Base-by-base conservation (phyloP, 2,113 vertebrate genomes). In the Egretta garzetta region DNA sequence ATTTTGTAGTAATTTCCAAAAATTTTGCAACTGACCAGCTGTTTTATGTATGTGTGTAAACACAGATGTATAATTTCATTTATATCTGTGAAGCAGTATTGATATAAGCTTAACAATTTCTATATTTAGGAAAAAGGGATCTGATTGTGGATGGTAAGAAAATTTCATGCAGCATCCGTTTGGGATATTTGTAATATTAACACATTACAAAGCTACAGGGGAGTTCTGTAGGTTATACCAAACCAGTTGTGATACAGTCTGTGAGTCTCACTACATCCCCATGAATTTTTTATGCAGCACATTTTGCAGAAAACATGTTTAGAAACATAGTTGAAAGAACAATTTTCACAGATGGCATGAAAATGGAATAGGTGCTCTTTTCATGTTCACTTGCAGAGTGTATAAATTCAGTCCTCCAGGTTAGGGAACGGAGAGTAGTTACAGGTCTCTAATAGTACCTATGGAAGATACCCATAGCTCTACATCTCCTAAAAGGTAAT, bases 241-340 rank as follows among this genome's bases (percentile, higher is more conserved):
- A 87, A 60, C 19, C 53, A 86, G n/a, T 76, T 87, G 32, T 80
- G 30, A 26, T 93, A 23, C 16, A 74, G 37, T 90, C 73, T 91
- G 21, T 39, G 66, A 82, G 62, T 30, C 66, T 80, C 55, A 32
- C 47, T 55, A 47, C 9, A 35, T 86, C 32, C 3, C 21, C 19
- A 8, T 86, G 21, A 56, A 32, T 75, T 85, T 84, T 95, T 93
- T 20, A 49, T 86, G 62, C 77, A 60, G 11, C 28, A 50, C 6
- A 17, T 93, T 83, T 96, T 90, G 26, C n/a, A 90, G 53, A 90
- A 94, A 47, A 62, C 53, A 45, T 56, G 41, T 94, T 90, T 76
- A 86, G 86, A 82, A 80, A 59, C 9, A 2, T 58, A 83, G 45
- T 41, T 90, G 60, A 92, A 94, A 76, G n/a, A 88, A 71, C 35